These are phyloP conservation scores for Osmoderma eremita DNA, from an alignment of 2,888 invertebrate genomes.

Conservation along the genomic window DNA sequence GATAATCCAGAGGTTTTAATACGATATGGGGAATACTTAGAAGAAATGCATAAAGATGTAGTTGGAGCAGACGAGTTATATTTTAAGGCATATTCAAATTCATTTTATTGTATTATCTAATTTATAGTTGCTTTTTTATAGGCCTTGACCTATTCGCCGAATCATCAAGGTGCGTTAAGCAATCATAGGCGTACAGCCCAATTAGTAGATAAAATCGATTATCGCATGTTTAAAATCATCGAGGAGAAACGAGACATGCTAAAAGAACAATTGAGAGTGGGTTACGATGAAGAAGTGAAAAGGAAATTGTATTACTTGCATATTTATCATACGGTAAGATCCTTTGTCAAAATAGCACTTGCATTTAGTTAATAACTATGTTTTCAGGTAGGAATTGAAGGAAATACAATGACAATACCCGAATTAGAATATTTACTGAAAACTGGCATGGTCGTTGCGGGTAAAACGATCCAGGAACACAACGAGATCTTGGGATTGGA, in stretches of 20 bases:
- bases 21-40: slow-evolving; percentile 92
- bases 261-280: slow-evolving; percentile 79
- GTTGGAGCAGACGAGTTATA: slow-evolving; percentile 92
- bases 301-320: slow-evolving; percentile 96
- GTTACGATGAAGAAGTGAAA: slow-evolving; percentile 83
- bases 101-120: slow-evolving; percentile 6
- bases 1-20: slow-evolving; percentile 92
- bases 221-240: slow-evolving; percentile 78
- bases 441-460: slow-evolving; percentile 85
- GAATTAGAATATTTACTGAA: slow-evolving; percentile 93
- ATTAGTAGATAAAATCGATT: slow-evolving; percentile 90
- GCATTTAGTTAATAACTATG: slow-evolving; percentile 22
- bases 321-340: slow-evolving; percentile 87
- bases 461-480: slow-evolving; percentile 95
- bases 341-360: slow-evolving; percentile 2
- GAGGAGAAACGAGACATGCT: slow-evolving; percentile 87
- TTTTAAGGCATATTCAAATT: slow-evolving; percentile 69
- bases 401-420: slow-evolving; percentile 94
- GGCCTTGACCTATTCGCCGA: slow-evolving; percentile 85
- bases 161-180: slow-evolving; percentile 80
- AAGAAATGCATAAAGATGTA: slow-evolving; percentile 84
- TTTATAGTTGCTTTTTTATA: slow-evolving; percentile 44
- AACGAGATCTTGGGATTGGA: slow-evolving; percentile 96
- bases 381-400: slow-evolving; percentile 84
- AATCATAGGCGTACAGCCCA: slow-evolving; percentile 88